Base-by-base conservation (phyloP, 2,113 vertebrate species). In the Eira barbara region DNA sequence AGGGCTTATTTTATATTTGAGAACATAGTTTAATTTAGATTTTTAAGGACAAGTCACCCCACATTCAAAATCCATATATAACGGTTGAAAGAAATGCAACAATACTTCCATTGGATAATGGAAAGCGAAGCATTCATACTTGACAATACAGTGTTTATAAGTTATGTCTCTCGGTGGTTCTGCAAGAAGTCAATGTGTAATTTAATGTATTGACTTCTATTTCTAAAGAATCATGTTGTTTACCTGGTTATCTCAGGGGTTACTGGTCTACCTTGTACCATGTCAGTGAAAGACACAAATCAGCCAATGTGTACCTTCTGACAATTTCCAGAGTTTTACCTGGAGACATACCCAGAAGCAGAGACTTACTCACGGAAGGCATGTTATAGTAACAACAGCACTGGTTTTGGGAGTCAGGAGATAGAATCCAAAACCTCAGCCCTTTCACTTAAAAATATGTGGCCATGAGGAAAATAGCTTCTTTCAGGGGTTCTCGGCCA, bases 1-100 rank as follows among this genome's bases (percentile, higher is more conserved):
- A 89, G 29, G 69, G 67, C 61, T 94, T 95, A 84, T 88, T 95
- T 94, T 82, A 57, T 94, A 61, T 89, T 90, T 94, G 39, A 88
- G 67, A 85, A 49, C 31, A 94, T 15, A 67, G 55, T 63, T 92
- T 78, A 89, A 96, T 96, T 91, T 94, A 79, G 83, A 57, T 92
- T 79, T 95, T 97, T 94, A 95, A 94, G 78, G 42, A 82, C 71
- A 90, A 96, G 45, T 83, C 42, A 67, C 15, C 74, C 94, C 95
- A 94, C 69, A 95, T 82, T 92, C 17, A 34, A 84, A 88, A 87
- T 69, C 49, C 36, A 47, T 29, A 49, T 7, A 36, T 27, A 73
- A 59, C 49, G 6, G 20, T 89, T 17, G 39, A 21, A 79, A 80
- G 89, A 94, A 89, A 80, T 25, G 31, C 27, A 36, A 49, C 65